Base-by-base conservation (phyloP, 2,888 invertebrate genomes). In the Aphelenchoides bicaudatus region DNA sequence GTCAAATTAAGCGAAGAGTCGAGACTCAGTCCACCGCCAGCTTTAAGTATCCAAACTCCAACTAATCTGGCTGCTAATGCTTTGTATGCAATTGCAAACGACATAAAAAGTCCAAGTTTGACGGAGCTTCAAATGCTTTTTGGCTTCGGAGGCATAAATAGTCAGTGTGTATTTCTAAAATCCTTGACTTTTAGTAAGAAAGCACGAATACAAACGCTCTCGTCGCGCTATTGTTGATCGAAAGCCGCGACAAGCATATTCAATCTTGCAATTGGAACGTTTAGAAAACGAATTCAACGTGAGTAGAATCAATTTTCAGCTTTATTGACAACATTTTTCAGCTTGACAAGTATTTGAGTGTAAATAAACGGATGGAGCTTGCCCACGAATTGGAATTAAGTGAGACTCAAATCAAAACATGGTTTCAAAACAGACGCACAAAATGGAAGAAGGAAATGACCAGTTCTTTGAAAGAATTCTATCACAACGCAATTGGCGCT, bases 391-490 rank as follows among this genome's bases (percentile, higher is more conserved):
- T 94, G 30, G 88, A 86, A 67, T 83, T 93, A 43, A 91, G 91
- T 0, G 92, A 93, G 82, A 91, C 91, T 0, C 92, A 93, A 82
- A 91, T 93, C 68, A 93, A 93, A 80, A 92, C 92, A 0, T 92
- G 92, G 92, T 92, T 92, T 79, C 91, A 91, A 81, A 91, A 93
- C 79, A 84, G 93, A 25, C 25, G 93, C 62, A 94, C 93, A 0
- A 93, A 94, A 80, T 93, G 92, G 92, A 92, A 94, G 82, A 94
- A 94, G 75, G 93, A 94, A 78, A 82, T 94, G 73, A 91, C 92
- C 0, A 43, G 25, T 21, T 43, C 43, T 19, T n/a, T 43, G 23
- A 43, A 43, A 25, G 43, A 19, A 43, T 43, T 43, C 43, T 43
- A n/a, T 43, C 43, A n/a, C n/a, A n/a, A n/a, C n/a, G n/a, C n/a